Base-by-base conservation (phyloP, 2,888 invertebrate genomes). In the Glaucopsyche alexis region DNA sequence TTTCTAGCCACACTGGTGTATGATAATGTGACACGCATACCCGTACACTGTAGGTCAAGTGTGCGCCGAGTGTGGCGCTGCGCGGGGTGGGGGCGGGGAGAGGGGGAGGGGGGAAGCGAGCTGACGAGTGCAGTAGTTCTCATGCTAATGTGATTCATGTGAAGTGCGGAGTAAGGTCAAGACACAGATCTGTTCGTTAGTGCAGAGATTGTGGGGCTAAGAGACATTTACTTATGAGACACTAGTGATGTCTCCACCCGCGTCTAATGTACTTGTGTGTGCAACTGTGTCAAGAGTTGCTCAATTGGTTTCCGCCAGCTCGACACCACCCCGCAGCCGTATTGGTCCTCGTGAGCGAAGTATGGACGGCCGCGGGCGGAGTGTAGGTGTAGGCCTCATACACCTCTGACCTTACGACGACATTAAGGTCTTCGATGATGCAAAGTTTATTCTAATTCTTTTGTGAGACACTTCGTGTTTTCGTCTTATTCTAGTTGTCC, bases 141-240 rank as follows among this genome's bases (percentile, higher is more conserved):
- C 29, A 60, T 60, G 60, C 60, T 29, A 60, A 60, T 60, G 60
- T 60, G 29, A 60, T 60, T 38, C 60, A 29, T 29, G 29, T 13
- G 13, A 13, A 60, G 60, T 13, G 38, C 13, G 29, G 60, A 60
- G 60, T 60, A 60, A 60, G 60, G 60, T 60, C 60, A 29, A 60
- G 60, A 29, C 29, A 55, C 55, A 55, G 60, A 29, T 60, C 29
- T 16, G 29, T 60, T 60, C 60, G 60, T 60, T 60, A 60, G 60
- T 5, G 7, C 60, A 29, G 29, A 55, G 16, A 9, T 55, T 16
- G 19, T 19, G 19, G 19, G 19, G 16, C 16, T 9, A 52, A 8
- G 52, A 16, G 29, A 29, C 0, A 1, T 29, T 1, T 29, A 29
- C 29, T 29, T 1, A 29, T 29, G 29, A 29, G 29, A 29, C 29